Conservation (phyloP, 2,113 vertebrate genomes). For the Ailuropoda melanoleuca region DNA sequence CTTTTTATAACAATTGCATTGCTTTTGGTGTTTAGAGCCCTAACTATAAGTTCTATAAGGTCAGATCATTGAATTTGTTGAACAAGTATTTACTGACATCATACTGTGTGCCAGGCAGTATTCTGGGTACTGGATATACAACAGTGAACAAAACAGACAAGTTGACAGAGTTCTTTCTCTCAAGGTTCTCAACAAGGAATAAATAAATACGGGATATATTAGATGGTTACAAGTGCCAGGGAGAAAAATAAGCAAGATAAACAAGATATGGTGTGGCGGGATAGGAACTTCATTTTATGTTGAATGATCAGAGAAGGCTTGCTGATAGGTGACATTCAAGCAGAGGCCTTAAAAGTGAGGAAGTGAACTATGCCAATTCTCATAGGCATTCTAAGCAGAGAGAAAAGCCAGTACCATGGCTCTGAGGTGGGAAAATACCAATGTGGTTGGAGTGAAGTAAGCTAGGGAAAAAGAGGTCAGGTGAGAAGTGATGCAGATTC, state of each 20-base stretch:
- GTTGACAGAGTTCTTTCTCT: conserved; percentile 4
- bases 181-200: not conserved
- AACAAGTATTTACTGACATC: not conserved
- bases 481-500: not conserved
- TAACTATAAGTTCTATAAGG: not conserved
- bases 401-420: not conserved
- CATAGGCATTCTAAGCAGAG: not conserved
- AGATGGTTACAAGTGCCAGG: not conserved
- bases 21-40: not conserved
- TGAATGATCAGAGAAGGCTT: not conserved
- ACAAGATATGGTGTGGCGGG: not conserved
- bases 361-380: not conserved
- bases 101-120: not conserved
- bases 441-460: not conserved
- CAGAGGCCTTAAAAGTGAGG: not conserved
- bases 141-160: not conserved
- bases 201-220: not conserved
- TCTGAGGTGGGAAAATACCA: not conserved
- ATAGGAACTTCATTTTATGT: not conserved
- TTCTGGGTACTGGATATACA: not conserved
- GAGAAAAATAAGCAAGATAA: conserved; percentile 3
- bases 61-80: not conserved
- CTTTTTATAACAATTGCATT: not conserved
- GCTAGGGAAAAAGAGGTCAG: not conserved
- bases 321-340: not conserved